Conservation (phyloP, 2,888 invertebrate genomes). For the Encarsia formosa region DNA sequence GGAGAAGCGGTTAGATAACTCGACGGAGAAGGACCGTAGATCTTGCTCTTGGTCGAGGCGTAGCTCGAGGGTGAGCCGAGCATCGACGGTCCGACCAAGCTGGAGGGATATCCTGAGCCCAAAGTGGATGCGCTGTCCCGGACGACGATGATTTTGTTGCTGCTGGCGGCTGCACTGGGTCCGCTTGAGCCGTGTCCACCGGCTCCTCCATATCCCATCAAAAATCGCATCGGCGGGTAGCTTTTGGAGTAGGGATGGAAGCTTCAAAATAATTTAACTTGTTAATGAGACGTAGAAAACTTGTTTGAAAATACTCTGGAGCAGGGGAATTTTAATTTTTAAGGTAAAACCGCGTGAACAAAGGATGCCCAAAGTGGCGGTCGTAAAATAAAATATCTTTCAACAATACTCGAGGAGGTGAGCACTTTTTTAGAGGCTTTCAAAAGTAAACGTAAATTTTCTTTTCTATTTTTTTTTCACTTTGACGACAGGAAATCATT, state of each 20-base stretch:
- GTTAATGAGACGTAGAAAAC: too few relatives aligned
- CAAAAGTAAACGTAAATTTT: too few relatives aligned
- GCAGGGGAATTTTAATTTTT: too few relatives aligned
- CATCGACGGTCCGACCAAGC: not conserved
- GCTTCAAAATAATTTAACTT: too few relatives aligned
- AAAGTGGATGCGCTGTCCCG: slow-evolving; percentile 12
- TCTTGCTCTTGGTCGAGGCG: slow-evolving; percentile 13
- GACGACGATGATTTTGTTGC: slow-evolving; percentile 20
- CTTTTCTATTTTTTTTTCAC: too few relatives aligned
- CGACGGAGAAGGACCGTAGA: not conserved
- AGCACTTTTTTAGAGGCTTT: too few relatives aligned
- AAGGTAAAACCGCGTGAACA: too few relatives aligned
- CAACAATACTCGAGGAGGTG: too few relatives aligned
- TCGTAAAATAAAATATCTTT: too few relatives aligned
- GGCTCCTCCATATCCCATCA: slow-evolving; percentile 2
- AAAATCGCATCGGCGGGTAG: slow-evolving; percentile 19
- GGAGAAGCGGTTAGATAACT: slow-evolving; percentile 10
- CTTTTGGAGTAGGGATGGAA: slow-evolving; percentile 22
- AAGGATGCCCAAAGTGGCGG: too few relatives aligned
- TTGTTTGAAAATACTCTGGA: too few relatives aligned
- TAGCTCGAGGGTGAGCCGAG: not conserved
- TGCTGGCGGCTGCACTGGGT: not conserved
- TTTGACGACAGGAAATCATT: too few relatives aligned
- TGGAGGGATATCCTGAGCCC: slow-evolving; percentile 1
- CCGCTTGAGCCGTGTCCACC: not conserved